phyloP scores from a whole-genome alignment of 2,888 invertebrate species.

The Cosmia pyralina region DNA sequence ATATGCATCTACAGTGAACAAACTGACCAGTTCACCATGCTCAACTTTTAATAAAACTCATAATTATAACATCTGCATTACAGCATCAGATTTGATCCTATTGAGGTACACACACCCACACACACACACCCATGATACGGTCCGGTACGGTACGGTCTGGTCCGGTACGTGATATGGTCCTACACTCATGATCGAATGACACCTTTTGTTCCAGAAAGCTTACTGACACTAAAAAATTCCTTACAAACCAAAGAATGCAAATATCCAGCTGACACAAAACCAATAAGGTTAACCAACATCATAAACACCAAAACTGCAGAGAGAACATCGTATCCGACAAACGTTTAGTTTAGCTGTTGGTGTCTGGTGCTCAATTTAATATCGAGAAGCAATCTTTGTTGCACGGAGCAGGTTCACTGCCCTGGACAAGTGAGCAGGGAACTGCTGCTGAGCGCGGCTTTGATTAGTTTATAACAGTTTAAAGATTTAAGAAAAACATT shows the following conservation, averaged over 20 bases:
- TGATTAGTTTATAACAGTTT: neutral
- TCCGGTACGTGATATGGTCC: too few relatives aligned
- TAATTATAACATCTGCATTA: too few relatives aligned
- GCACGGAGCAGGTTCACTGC: neutral
- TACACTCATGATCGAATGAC: too few relatives aligned
- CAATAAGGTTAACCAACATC: neutral
- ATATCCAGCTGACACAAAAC: neutral
- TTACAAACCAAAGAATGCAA: neutral
- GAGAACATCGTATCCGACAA: neutral
- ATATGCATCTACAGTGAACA: neutral
- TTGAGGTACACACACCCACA: too few relatives aligned
- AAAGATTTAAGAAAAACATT: neutral
- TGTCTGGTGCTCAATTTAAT: constrained; percentile 32
- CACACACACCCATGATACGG: too few relatives aligned
- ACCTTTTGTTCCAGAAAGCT: neutral
- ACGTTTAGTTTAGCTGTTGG: neutral
- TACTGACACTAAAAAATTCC: neutral
- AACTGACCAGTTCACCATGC: neutral
- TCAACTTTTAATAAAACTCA: neutral
- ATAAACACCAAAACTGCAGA: neutral
- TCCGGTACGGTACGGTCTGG: too few relatives aligned
- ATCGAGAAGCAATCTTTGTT: constrained; percentile 21
- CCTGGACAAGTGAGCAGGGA: too few relatives aligned
- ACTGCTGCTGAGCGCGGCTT: neutral
- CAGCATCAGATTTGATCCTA: neutral